Base-by-base conservation (phyloP, 2,797 vertebrate species). In the Cynopterus sphinx region DNA sequence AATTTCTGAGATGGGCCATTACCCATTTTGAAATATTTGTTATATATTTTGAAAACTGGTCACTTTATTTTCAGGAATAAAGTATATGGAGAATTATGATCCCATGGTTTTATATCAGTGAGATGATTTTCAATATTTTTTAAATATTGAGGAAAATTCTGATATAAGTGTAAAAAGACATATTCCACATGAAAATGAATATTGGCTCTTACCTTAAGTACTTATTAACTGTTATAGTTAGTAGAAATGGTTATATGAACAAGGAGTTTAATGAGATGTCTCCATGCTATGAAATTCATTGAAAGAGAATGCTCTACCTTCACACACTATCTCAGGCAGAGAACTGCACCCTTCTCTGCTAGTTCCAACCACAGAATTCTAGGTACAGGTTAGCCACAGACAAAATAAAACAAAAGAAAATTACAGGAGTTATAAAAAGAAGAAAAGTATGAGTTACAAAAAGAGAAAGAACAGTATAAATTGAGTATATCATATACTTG, bases 361-460 rank as follows among this genome's bases (percentile, higher is more conserved):
- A 98, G 70, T 96, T 98, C 98, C 98, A 98, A 97, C 96, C 98
- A 98, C 98, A 98, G 98, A 98, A 95, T 88, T 98, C 98, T 99
- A 98, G 97, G 79, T 57, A 95, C 96, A 97, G 97, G 98, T 98
- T 97, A 98, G 98, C 97, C 98, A 98, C 0, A 97, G 95, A 97
- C 88, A 97, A 96, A 97, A 97, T 85, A 95, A 98, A 98, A 98
- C 90, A 98, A 87, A 87, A 97, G 93, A 97, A 94, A 92, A 94
- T 97, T 90, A 97, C 2, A 95, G 91, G 91, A 78, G 79, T 98
- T 96, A 98, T 65, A 94, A 92, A 91, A 90, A 82, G 86, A 90
- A 93, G 96, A 53, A 89, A 97, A 97, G 93, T 33, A 13, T 39
- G 46, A 86, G 43, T 92, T 36, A 98, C 84, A 94, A 87, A 92